Evolutionary conservation across 2,888 invertebrate genomes (phyloP).

Genomic region (Neoscelio sp.): DNA sequence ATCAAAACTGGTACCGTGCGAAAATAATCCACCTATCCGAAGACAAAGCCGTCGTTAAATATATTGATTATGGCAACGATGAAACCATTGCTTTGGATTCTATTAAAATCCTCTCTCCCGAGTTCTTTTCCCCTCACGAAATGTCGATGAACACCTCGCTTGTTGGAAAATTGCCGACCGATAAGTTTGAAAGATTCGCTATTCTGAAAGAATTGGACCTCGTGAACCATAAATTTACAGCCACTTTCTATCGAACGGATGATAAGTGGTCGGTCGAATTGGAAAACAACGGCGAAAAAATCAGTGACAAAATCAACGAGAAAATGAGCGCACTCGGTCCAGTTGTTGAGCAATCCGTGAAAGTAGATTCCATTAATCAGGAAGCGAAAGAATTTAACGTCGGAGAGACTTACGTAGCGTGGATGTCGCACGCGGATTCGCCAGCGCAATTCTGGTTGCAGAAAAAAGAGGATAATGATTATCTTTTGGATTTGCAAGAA

Average conservation of each 20-base stretch:
- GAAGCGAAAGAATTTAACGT: conserved; percentile 67
- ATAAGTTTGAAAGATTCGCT: background rate
- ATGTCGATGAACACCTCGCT: conserved; percentile 77
- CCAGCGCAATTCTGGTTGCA: conserved; percentile 92
- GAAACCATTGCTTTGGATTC: conserved; percentile 84
- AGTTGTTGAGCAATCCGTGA: no score
- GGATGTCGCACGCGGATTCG: conserved; percentile 89
- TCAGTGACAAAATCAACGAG: conserved; percentile 84
- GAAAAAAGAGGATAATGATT: conserved; percentile 84
- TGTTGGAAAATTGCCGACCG: conserved; percentile 67
- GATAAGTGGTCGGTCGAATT: conserved; percentile 86
- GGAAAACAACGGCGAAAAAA: conserved; percentile 84
- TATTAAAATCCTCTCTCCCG: conserved; percentile 81
- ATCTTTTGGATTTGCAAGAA: conserved; percentile 86
- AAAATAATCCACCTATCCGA: conserved; percentile 84
- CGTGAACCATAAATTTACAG: conserved; percentile 84
- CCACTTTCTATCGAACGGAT: conserved; percentile 84
- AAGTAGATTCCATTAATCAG: no score
- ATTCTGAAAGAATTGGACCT: conserved; percentile 36
- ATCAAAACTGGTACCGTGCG: conserved; percentile 90
- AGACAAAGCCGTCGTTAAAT: conserved; percentile 84
- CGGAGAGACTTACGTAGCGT: conserved; percentile 82
- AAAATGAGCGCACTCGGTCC: no score
- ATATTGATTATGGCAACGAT: conserved; percentile 89
- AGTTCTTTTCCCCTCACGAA: conserved; percentile 77